phyloP scores from a whole-genome alignment of 2,797 vertebrate genomes.

The Hypotaenidia okinawae region DNA sequence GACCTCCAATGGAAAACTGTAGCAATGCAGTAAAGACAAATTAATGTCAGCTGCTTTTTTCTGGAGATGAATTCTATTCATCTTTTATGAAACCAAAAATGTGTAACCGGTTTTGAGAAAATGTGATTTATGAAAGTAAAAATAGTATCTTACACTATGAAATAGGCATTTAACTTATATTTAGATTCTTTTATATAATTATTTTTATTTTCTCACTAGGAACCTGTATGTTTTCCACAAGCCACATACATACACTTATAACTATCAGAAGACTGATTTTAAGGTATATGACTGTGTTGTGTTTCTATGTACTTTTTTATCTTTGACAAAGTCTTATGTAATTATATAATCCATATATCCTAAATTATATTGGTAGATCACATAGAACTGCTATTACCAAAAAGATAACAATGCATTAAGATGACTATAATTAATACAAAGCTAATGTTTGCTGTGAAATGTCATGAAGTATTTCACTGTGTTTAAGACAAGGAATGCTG shows the following conservation, averaged over 20 bases:
- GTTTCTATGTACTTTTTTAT: background rate
- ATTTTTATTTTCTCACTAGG: constrained; percentile 72
- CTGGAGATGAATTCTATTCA: background rate
- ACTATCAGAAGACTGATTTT: constrained; percentile 82
- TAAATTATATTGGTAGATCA: background rate
- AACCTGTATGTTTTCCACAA: constrained; percentile 90
- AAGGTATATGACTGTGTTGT: constrained; percentile 78
- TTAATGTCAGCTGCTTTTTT: background rate
- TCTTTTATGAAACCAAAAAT: background rate
- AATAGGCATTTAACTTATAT: background rate
- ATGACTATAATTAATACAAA: background rate
- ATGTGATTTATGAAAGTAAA: background rate
- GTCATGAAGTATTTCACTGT: background rate
- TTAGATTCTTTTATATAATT: background rate
- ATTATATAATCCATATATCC: background rate
- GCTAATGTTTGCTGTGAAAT: background rate
- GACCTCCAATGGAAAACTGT: background rate
- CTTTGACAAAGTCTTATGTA: background rate
- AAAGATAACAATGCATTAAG: background rate
- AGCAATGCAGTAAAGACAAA: background rate
- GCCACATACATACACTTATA: constrained; percentile 80
- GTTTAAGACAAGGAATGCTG: background rate
- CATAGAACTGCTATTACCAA: background rate
- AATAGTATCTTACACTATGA: background rate
- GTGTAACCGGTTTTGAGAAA: background rate